phyloP scores from a whole-genome alignment of 2,888 invertebrate species.

The Drosophila paracracens region DNA sequence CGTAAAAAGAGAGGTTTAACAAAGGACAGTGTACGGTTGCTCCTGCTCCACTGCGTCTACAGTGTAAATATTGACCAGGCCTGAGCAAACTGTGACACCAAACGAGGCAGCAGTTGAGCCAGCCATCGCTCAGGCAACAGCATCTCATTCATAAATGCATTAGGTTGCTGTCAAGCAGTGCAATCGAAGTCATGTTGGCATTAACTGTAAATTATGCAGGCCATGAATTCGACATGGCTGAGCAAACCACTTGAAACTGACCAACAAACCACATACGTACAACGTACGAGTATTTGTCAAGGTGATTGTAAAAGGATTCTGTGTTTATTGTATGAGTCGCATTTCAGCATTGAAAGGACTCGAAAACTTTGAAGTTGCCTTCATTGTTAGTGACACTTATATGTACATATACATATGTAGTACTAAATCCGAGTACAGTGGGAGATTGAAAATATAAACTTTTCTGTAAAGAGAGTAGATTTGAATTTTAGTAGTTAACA shows the following conservation, averaged over 20 bases:
- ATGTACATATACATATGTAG: constrained; percentile 9
- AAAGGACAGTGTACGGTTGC: constrained; percentile 22
- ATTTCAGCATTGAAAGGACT: constrained; percentile 64
- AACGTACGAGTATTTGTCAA: constrained; percentile 58
- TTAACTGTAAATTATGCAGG: constrained; percentile 74
- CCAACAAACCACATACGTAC: constrained; percentile 34
- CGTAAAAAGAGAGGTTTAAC: constrained; percentile 51
- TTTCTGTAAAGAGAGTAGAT: neutral
- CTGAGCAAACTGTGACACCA: constrained; percentile 36
- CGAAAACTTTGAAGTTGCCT: constrained; percentile 24
- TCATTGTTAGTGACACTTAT: constrained; percentile 49
- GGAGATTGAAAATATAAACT: neutral
- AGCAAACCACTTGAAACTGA: constrained; percentile 65
- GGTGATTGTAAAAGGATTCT: constrained; percentile 68
- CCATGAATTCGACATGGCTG: constrained; percentile 69
- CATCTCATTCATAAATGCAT: constrained; percentile 78
- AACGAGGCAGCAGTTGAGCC: constrained; percentile 3
- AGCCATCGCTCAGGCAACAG: constrained; percentile 4
- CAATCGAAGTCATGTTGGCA: constrained; percentile 76
- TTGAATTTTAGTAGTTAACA: neutral
- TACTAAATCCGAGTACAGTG: constrained; percentile 2
- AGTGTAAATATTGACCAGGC: constrained; percentile 60
- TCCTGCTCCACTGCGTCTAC: constrained; percentile 17
- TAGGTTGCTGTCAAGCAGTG: constrained; percentile 55
- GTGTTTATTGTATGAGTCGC: constrained; percentile 70